phyloP scores from a whole-genome alignment of 1,140 invertebrate species.

The Pseudomyrmex sp. region DNA sequence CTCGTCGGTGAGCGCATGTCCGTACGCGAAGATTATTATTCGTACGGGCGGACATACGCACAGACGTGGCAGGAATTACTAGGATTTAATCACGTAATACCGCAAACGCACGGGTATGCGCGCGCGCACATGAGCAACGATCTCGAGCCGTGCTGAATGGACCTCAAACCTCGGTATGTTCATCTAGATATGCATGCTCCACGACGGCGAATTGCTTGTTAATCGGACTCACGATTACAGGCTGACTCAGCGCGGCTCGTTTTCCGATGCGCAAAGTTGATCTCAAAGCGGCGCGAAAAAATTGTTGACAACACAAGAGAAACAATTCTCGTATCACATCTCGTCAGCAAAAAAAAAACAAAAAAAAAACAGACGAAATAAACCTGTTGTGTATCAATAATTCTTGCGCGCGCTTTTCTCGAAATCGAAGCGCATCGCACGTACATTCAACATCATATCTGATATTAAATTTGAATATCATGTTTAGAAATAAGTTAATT shows the following conservation, averaged over 20 bases:
- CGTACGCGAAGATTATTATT: constrained; percentile 64
- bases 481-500: no score
- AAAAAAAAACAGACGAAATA: no score
- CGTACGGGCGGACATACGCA: constrained; percentile 6
- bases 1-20: constrained; percentile 28
- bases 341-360: no score
- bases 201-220: constrained; percentile 66
- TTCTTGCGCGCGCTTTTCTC: no score
- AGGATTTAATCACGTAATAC: constrained; percentile 76
- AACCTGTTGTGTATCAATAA: no score
- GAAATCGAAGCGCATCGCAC: no score
- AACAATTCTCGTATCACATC: no score
- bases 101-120: constrained; percentile 37
- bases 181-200: constrained; percentile 60
- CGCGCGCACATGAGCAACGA: constrained; percentile 18
- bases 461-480: no score
- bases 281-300: neutral
- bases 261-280: constrained; percentile 8
- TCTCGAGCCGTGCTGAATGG: constrained; percentile 45
- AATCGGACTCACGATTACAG: constrained; percentile 66
- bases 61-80: constrained; percentile 65
- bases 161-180: constrained; percentile 65
- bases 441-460: no score
- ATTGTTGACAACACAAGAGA: neutral
- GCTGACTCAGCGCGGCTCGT: constrained; percentile 37